A percentile compares a stretch with the other conserved stretches of the same genome.
These are phyloP conservation scores for Enoplosus armatus DNA, from an alignment of 2,797 vertebrate genomes.

Conservation along the genomic window DNA sequence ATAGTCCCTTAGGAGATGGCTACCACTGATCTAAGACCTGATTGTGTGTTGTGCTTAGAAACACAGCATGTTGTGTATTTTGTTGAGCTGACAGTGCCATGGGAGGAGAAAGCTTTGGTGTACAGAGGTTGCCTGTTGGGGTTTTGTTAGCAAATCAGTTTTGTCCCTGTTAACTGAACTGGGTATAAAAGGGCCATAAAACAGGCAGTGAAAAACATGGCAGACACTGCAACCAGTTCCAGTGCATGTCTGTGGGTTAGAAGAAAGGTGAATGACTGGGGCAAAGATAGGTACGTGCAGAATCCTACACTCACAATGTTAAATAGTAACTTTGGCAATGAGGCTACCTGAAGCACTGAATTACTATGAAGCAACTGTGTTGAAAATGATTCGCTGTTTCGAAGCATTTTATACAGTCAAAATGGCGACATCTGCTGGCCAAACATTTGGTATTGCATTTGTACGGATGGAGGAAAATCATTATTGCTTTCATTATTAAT, in stretches of 20 bases:
- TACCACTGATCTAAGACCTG: neutral
- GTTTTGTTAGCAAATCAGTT: neutral
- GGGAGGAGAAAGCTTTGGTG: neutral
- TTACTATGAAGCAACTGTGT: neutral
- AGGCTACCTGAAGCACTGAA: neutral
- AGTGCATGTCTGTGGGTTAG: neutral
- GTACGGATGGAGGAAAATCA: neutral
- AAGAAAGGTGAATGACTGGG: neutral
- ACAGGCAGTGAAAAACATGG: neutral
- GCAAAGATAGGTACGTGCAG: neutral
- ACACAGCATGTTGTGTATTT: neutral
- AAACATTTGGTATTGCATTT: rapidly evolving
- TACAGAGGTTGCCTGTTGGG: neutral
- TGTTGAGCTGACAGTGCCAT: neutral
- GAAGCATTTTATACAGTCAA: too few species aligned
- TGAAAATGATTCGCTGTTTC: neutral
- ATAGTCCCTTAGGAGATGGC: neutral
- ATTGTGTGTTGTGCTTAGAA: neutral
- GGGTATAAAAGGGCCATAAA: neutral
- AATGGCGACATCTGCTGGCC: slow-evolving; percentile 16
- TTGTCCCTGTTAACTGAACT: neutral
- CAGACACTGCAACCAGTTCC: neutral
- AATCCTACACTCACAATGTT: neutral
- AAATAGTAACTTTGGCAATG: too few species aligned
- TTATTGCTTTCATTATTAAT: too few species aligned